These are phyloP conservation scores for Cyrtonyx montezumae DNA, from an alignment of 2,113 vertebrate genomes.

Conservation along the genomic window DNA sequence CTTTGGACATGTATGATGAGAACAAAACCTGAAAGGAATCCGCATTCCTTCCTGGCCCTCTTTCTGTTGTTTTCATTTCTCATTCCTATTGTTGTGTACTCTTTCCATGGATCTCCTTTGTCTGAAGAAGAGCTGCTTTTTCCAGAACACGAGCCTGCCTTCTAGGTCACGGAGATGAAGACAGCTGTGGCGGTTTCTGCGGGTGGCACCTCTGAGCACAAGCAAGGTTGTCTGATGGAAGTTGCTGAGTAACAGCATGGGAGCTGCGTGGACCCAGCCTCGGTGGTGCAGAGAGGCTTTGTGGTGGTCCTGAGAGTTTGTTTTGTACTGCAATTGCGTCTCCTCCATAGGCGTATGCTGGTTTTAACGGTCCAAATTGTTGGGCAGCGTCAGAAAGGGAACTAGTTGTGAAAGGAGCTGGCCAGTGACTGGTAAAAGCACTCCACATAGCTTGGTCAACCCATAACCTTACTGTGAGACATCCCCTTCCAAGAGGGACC, in stretches of 20 bases:
- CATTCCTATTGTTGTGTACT: constrained; percentile 79
- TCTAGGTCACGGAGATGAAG: constrained; percentile 64
- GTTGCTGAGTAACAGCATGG: constrained; percentile 58
- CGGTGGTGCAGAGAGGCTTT: constrained; percentile 43
- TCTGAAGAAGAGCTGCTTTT: constrained; percentile 79
- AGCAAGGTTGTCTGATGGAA: constrained; percentile 54
- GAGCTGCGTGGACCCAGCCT: constrained; percentile 57
- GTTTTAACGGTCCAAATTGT: constrained; percentile 8
- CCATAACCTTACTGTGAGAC: constrained; percentile 60
- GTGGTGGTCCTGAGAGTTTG: constrained; percentile 44
- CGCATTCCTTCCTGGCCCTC: constrained; percentile 68
- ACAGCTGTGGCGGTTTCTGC: constrained; percentile 67
- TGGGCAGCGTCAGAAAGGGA: constrained; percentile 46
- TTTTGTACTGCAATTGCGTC: constrained; percentile 18
- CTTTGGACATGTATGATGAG: constrained; percentile 91
- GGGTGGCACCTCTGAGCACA: constrained; percentile 41
- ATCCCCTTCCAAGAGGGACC: constrained; percentile 50
- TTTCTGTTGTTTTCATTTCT: constrained; percentile 75
- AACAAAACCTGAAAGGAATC: constrained; percentile 92
- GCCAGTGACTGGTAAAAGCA: constrained; percentile 56
- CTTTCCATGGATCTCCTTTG: constrained; percentile 78
- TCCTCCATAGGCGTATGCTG: constrained; percentile 27
- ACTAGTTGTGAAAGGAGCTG: constrained; percentile 39
- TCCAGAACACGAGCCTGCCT: constrained; percentile 68
- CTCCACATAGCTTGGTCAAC: constrained; percentile 18